Base-by-base conservation (phyloP, 2,113 vertebrate species). In the Zosterops hypoxanthus region DNA sequence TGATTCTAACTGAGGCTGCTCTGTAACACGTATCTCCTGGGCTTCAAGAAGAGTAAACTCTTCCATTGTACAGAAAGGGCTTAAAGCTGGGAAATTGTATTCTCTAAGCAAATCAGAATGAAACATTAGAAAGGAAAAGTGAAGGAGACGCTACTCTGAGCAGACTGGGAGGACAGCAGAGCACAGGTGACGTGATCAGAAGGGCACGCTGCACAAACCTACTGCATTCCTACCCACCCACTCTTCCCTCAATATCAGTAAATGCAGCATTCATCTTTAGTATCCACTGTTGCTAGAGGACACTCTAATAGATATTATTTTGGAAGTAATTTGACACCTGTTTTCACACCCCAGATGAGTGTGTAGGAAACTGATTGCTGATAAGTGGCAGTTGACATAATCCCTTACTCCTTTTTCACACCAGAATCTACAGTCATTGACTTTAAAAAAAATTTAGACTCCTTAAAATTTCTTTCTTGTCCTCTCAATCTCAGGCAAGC, bases 391-490 rank as follows among this genome's bases (percentile, higher is more conserved):
- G 87, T 68, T 98, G 93, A 90, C 60, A 72, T 92, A 93, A 88
- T 86, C 34, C 25, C 26, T 36, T 92, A 25, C 41, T 77, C 71
- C 90, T 93, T 82, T 75, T 95, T 96, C 71, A 84, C 80, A 92
- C 39, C 41, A 82, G 85, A 89, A 77, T 76, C 47, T 73, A 44
- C 24, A 7, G 11, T n/a, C 12, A 41, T 47, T 95, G 57, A 89
- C 82, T 94, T 96, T 41, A 82, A 77, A 95, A 97, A 78, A 65
- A 69, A 82, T 34, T 82, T 75, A 75, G 86, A 9, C 59, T 91
- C 24, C 68, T 86, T 95, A 65, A 91, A 86, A 82, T 87, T 66
- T 70, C 77, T 95, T 94, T 82, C 65, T 71, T 25, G 34, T 60
- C 50, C 78, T 96, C 75, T 85, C 49, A 81, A 29, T 92, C 84